Evolutionary conservation across 2,888 invertebrate genomes (phyloP).

Genomic region (Xylophagus ater): DNA sequence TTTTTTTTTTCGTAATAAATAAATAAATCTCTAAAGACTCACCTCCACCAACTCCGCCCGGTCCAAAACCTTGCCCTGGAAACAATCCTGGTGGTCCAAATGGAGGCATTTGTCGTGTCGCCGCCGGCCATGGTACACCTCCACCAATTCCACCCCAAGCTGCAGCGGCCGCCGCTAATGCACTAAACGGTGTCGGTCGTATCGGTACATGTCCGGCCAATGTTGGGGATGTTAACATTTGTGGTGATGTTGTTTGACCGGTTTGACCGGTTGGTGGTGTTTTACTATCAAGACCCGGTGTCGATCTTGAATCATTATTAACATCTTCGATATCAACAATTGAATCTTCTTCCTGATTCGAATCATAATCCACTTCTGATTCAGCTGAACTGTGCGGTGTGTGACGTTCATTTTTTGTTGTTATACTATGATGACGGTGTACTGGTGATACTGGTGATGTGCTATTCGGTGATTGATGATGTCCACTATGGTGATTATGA

Average conservation of each 20-base stretch:
- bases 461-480: slow-evolving; percentile 7
- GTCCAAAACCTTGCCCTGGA: slow-evolving; percentile 50
- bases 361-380: slow-evolving; percentile 39
- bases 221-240: slow-evolving; percentile 32
- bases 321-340: slow-evolving; percentile 74
- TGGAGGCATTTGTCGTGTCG: slow-evolving; percentile 47
- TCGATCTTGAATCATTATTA: slow-evolving; percentile 45
- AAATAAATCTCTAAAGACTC: slow-evolving; percentile 24
- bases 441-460: slow-evolving; percentile 16
- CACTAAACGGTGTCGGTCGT: slow-evolving; percentile 66
- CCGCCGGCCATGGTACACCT: slow-evolving; percentile 46
- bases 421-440: slow-evolving; percentile 22
- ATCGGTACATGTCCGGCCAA: slow-evolving; percentile 50
- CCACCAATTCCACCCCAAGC: slow-evolving; percentile 51
- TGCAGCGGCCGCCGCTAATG: slow-evolving; percentile 58
- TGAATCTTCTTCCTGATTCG: slow-evolving; percentile 43
- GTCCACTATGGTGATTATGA: slow-evolving; percentile 13
- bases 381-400: slow-evolving; percentile 38
- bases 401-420: slow-evolving; percentile 37
- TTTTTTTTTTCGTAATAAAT: slow-evolving; percentile 3
- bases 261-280: slow-evolving; percentile 28
- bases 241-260: slow-evolving; percentile 21
- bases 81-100: slow-evolving; percentile 52
- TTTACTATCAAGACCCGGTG: slow-evolving; percentile 36
- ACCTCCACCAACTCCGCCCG: slow-evolving; percentile 41